These are phyloP conservation scores for Pristionchus fissidentatus DNA, from an alignment of 2,888 invertebrate genomes.

Conservation along the genomic window DNA sequence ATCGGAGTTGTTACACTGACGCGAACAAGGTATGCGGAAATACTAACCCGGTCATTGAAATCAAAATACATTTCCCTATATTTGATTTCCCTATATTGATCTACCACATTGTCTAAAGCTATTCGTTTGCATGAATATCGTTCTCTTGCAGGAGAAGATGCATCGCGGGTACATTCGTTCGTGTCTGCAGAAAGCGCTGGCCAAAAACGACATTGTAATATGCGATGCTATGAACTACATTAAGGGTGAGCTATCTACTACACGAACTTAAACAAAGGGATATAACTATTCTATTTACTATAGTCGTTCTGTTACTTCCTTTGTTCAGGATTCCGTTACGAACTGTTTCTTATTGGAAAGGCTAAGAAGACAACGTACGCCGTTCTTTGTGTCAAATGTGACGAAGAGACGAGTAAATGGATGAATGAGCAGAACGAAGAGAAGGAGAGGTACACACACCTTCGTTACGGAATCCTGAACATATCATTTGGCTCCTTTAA, in stretches of 20 bases:
- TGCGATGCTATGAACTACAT: conserved; percentile 95
- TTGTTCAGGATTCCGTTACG: conserved; percentile 88
- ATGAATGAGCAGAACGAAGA: conserved; percentile 80
- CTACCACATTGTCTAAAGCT: background rate
- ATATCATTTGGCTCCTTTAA: background rate
- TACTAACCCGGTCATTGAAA: background rate
- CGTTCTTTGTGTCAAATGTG: conserved; percentile 86
- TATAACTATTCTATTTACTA: background rate
- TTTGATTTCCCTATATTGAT: background rate
- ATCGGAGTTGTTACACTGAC: conserved; percentile 54
- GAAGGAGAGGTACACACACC: conserved; percentile 43
- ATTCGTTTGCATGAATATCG: too few species aligned
- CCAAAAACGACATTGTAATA: conserved; percentile 86
- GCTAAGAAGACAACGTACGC: conserved; percentile 90
- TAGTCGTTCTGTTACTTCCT: background rate
- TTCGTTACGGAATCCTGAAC: background rate
- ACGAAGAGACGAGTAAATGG: conserved; percentile 84
- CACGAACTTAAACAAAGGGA: background rate
- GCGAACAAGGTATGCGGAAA: conserved; percentile 56
- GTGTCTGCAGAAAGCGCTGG: conserved; percentile 64
- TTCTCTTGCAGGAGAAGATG: conserved; percentile 67
- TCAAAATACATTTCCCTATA: background rate
- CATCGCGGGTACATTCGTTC: conserved; percentile 67
- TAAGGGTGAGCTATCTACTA: conserved; percentile 79
- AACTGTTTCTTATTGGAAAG: conserved; percentile 92